These are phyloP conservation scores for Microtus montanus DNA, from an alignment of 2,113 vertebrate species.

Conservation along the genomic window DNA sequence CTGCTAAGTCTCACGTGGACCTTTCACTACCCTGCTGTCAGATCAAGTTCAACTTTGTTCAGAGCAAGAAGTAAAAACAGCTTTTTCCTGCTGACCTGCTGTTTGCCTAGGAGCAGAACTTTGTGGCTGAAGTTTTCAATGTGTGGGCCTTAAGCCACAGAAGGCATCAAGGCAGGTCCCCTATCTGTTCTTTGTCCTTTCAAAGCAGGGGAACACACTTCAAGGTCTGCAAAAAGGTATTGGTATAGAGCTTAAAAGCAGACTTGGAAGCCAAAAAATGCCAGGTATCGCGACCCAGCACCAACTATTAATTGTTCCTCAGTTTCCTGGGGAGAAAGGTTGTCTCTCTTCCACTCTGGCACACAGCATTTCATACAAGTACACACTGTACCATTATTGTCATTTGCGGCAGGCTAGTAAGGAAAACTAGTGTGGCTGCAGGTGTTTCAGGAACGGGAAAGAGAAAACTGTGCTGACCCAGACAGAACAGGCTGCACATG, in stretches of 20 bases:
- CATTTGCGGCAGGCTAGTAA: background rate
- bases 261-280: background rate
- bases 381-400: fast-evolving
- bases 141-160: background rate
- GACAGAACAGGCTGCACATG: background rate
- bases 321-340: background rate
- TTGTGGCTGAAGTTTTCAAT: background rate
- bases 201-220: background rate
- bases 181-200: background rate
- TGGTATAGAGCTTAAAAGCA: background rate
- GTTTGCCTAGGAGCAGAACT: background rate
- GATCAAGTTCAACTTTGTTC: background rate
- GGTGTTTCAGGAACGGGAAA: background rate
- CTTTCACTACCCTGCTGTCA: background rate
- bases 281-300: background rate
- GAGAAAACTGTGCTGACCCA: background rate
- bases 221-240: fast-evolving
- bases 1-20: background rate
- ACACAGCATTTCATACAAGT: fast-evolving
- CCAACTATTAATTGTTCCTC: background rate
- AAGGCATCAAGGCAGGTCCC: background rate
- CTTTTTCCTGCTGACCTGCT: background rate
- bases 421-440: background rate
- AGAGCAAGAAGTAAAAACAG: background rate
- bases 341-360: background rate